phyloP scores from a whole-genome alignment of 2,113 vertebrate species.

The Sapayoa aenigma region DNA sequence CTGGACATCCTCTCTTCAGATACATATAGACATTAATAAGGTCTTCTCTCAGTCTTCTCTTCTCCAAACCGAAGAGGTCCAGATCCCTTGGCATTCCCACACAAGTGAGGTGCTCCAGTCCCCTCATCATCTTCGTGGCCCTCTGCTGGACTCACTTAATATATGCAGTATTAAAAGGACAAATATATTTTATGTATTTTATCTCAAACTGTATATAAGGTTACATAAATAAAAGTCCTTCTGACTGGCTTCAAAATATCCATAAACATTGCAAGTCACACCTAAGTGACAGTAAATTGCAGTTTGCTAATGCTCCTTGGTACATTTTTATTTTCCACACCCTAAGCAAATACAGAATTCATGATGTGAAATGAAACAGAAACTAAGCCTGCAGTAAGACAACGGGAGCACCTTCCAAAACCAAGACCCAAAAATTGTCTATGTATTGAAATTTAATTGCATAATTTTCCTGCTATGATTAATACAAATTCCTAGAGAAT shows the following conservation, averaged over 20 bases:
- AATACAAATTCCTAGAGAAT: not conserved
- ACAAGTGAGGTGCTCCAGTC: not conserved
- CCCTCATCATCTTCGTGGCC: not conserved
- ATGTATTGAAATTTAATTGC: not conserved
- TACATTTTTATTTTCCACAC: not conserved
- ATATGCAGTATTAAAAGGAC: not conserved
- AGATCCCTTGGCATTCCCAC: not conserved
- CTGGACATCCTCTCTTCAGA: not conserved
- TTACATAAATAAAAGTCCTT: not conserved
- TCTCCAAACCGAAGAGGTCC: not conserved
- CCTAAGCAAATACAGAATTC: not conserved
- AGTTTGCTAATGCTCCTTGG: not conserved
- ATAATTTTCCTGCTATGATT: not conserved
- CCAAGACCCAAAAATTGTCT: not conserved
- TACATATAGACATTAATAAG: not conserved
- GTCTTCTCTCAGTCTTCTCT: not conserved
- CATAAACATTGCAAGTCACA: not conserved
- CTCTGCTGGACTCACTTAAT: fast-evolving
- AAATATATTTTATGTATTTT: not conserved
- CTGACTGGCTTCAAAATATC: not conserved
- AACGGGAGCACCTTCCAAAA: not conserved
- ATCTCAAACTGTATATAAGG: not conserved
- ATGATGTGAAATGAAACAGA: not conserved
- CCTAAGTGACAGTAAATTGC: not conserved
- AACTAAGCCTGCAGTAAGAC: not conserved